Base-by-base conservation (phyloP, 2,113 vertebrate genomes). In the Mesembrinibis cayennensis region DNA sequence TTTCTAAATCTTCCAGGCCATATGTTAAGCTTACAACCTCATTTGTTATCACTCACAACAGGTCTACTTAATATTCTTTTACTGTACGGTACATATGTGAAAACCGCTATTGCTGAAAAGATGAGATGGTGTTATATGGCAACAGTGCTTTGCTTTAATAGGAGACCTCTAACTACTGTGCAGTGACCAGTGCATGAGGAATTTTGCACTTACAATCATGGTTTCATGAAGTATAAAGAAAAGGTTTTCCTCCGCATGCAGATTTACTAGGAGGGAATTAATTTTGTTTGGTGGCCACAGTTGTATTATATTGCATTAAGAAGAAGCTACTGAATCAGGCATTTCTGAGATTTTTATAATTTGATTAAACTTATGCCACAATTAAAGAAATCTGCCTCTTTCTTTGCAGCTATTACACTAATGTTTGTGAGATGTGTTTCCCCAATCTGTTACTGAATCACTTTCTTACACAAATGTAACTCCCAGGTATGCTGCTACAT, bases 381-480 rank as follows among this genome's bases (percentile, higher is more conserved):
- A 93, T 96, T 93, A 85, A 71, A 81, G 27, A 78, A 80, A 93
- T 80, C 70, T 95, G 72, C 19, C 47, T 82, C 20, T 7, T 89
- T 96, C 79, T 83, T 89, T 94, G 4, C 70, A 93, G 19, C 58
- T 88, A 70, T 71, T 89, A 38, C 23, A 27, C 20, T 91, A 58
- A 84, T 76, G 27, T 91, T 95, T 90, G 77, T 81, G 44, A 88
- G 56, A 72, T 66, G 29, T 50, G 44, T 65, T 72, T 96, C 82
- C 32, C 45, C 91, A 71, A 11, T 87, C 65, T 89, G 49, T 47
- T 83, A 19, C 82, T 87, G 70, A 96, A 97, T 95, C 56, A 7
- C 30, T 90, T 82, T 70, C 47, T 92, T 76, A 73, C 59, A 92
- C 87, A 93, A 96, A 87, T 88, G 36, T 52, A 61, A 42, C 19